Evolutionary conservation across 2,797 vertebrate species (phyloP).

Genomic region (Poecilia gillii): DNA sequence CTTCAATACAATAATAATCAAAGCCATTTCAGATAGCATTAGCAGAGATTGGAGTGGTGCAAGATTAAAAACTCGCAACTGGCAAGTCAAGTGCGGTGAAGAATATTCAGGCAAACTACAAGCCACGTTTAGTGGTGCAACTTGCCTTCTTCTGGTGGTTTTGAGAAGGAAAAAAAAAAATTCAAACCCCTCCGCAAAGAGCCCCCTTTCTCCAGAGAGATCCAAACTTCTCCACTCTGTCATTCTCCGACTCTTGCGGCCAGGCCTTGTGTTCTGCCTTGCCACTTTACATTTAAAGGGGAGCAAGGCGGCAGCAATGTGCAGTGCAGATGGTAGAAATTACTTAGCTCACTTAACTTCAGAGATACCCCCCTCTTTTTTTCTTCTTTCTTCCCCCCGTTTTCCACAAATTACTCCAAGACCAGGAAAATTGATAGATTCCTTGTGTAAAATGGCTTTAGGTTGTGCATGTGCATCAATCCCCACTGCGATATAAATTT

Average conservation of each 20-base stretch:
- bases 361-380: constrained; percentile 54
- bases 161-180: constrained; percentile 33
- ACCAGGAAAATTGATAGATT: constrained; percentile 74
- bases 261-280: constrained; percentile 64
- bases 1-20: constrained; percentile 66
- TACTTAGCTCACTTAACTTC: constrained; percentile 80
- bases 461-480: constrained; percentile 48
- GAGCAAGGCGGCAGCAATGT: constrained; percentile 77
- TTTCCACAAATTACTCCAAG: constrained; percentile 80
- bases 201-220: constrained; percentile 51
- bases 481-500: constrained; percentile 54
- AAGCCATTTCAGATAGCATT: constrained; percentile 52
- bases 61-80: constrained; percentile 63
- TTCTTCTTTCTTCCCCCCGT: constrained; percentile 50
- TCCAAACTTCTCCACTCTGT: constrained; percentile 73
- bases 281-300: constrained; percentile 74
- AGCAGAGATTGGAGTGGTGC: constrained; percentile 66
- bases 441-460: constrained; percentile 61
- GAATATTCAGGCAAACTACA: constrained; percentile 43
- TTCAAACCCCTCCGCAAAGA: constrained; percentile 46
- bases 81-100: constrained; percentile 51
- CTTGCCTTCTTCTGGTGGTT: constrained; percentile 47
- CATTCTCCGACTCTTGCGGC: constrained; percentile 74
- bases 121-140: constrained; percentile 52
- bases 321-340: constrained; percentile 83